Conservation (phyloP, 2,797 vertebrate genomes). For the Typhlichthys eigenmanni region DNA sequence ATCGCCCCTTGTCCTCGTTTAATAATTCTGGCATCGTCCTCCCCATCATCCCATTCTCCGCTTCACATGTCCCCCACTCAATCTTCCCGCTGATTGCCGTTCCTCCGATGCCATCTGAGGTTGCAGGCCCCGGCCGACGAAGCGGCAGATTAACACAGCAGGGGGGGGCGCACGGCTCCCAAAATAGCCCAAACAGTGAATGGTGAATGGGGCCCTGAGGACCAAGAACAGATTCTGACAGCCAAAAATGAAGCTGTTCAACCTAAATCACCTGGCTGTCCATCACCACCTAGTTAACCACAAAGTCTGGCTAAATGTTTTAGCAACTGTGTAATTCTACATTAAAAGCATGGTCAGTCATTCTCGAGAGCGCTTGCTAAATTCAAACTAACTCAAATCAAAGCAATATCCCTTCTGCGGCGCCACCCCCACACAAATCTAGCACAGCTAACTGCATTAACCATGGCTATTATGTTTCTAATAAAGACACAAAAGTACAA, state of each 20-base stretch:
- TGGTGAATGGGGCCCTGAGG: slow-evolving; percentile 61
- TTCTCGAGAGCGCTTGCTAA: too few species aligned
- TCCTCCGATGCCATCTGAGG: slow-evolving; percentile 67
- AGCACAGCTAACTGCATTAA: too few species aligned
- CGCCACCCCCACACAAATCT: too few species aligned
- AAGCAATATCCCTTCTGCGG: too few species aligned
- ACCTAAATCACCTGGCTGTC: slow-evolving; percentile 13
- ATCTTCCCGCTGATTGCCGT: slow-evolving; percentile 26
- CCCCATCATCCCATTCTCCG: slow-evolving; percentile 28
- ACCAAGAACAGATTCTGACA: slow-evolving; percentile 52
- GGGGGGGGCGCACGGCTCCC: slow-evolving; percentile 60
- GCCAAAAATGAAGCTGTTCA: slow-evolving; percentile 48
- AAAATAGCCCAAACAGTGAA: slow-evolving; percentile 74
- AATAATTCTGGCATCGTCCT: slow-evolving; percentile 25
- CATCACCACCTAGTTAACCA: slow-evolving; percentile 28
- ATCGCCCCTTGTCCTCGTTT: slow-evolving; percentile 4
- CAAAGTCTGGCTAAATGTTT: slow-evolving; percentile 12
- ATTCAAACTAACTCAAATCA: too few species aligned
- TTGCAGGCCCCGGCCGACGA: slow-evolving; percentile 57
- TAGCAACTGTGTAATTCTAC: background rate
- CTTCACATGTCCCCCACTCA: background rate
- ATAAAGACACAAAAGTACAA: too few species aligned
- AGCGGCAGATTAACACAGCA: slow-evolving; percentile 76
- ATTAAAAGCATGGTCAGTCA: too few species aligned
- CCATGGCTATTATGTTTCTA: too few species aligned